phyloP scores from a whole-genome alignment of 2,797 vertebrate species.

The Morelia viridis region DNA sequence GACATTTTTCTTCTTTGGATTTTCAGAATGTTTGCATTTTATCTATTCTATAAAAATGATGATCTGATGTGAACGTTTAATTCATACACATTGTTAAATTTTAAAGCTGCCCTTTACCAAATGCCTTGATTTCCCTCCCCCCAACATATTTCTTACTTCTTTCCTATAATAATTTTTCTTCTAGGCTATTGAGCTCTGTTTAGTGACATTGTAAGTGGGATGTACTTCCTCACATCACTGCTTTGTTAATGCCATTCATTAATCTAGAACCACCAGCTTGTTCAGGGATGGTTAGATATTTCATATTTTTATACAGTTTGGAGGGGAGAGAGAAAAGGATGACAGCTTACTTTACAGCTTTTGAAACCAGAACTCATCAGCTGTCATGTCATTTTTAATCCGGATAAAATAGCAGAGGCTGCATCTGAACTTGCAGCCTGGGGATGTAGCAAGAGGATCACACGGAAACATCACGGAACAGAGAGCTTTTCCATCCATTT shows the following conservation, averaged over 20 bases:
- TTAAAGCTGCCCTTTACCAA: slow-evolving; percentile 43
- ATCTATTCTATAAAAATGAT: slow-evolving; percentile 35
- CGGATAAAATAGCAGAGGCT: slow-evolving; percentile 65
- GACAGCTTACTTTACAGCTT: slow-evolving; percentile 70
- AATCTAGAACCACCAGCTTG: slow-evolving; percentile 74
- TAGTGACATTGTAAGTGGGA: slow-evolving; percentile 69
- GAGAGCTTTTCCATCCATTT: slow-evolving; percentile 11
- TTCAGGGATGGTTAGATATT: slow-evolving; percentile 70
- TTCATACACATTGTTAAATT: slow-evolving; percentile 33
- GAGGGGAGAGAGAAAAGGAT: slow-evolving; percentile 38
- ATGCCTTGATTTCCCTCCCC: background rate
- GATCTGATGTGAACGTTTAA: slow-evolving; percentile 43
- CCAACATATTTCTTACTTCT: slow-evolving; percentile 34
- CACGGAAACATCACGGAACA: slow-evolving; percentile 7
- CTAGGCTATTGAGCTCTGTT: slow-evolving; percentile 50
- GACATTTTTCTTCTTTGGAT: slow-evolving; percentile 10
- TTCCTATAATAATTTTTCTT: slow-evolving; percentile 70
- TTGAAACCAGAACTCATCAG: slow-evolving; percentile 61
- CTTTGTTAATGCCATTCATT: slow-evolving; percentile 74
- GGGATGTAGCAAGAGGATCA: slow-evolving; percentile 35
- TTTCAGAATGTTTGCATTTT: slow-evolving; percentile 44
- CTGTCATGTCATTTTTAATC: slow-evolving; percentile 71
- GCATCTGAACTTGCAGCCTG: slow-evolving; percentile 50
- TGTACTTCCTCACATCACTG: slow-evolving; percentile 70
- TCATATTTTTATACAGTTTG: slow-evolving; percentile 68